Evolutionary conservation across 2,888 invertebrate species (phyloP).

Genomic region (Eristalis intricaria): DNA sequence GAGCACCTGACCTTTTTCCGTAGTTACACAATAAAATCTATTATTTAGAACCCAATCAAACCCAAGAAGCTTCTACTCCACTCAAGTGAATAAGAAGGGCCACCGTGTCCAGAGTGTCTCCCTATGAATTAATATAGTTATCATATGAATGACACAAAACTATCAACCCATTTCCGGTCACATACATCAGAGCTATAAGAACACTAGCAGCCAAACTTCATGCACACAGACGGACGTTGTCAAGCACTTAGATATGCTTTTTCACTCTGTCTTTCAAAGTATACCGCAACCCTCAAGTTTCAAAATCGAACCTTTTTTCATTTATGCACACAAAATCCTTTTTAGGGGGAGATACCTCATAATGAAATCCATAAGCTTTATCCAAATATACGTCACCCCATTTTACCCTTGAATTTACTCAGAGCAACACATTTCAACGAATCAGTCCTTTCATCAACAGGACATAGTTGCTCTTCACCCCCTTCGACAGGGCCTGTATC

Average conservation of each 20-base stretch:
- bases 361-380: slow-evolving; percentile 43
- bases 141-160: neutral
- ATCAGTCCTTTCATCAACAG: slow-evolving; percentile 41
- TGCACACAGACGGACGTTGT: neutral
- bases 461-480: slow-evolving; percentile 46
- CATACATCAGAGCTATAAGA: neutral
- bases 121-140: neutral
- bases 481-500: neutral
- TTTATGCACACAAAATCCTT: slow-evolving; percentile 39
- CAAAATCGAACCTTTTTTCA: slow-evolving; percentile 42
- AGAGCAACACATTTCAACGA: slow-evolving; percentile 20
- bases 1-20: neutral
- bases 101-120: neutral
- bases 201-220: neutral
- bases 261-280: neutral
- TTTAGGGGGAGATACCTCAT: slow-evolving; percentile 20
- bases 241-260: neutral
- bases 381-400: slow-evolving; percentile 21
- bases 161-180: neutral
- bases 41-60: neutral
- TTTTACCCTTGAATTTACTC: slow-evolving; percentile 35
- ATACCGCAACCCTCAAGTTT: neutral
- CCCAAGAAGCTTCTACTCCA: neutral
- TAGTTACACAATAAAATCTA: neutral
- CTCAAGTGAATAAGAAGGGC: neutral